These are phyloP conservation scores for Stercorarius parasiticus DNA, from an alignment of 2,113 vertebrate species.

Conservation along the genomic window DNA sequence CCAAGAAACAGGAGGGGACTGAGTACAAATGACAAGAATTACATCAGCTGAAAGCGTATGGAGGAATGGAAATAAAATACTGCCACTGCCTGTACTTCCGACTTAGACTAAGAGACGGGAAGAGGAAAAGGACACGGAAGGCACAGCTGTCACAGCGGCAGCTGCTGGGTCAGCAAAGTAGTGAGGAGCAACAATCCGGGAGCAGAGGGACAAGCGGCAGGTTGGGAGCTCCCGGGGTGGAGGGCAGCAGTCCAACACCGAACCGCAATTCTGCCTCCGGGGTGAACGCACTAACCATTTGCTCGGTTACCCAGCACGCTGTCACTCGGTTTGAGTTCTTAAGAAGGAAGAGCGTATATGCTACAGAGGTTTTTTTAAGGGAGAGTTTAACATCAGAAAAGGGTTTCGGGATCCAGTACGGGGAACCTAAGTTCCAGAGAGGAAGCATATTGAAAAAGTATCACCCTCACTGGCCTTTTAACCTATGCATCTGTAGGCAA, in stretches of 20 bases:
- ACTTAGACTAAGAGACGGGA: background rate
- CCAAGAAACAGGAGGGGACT: background rate
- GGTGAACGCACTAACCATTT: background rate
- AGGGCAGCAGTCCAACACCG: background rate
- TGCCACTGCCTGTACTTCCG: background rate
- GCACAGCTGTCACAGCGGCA: background rate
- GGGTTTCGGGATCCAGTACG: background rate
- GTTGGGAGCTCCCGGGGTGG: background rate
- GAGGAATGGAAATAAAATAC: background rate
- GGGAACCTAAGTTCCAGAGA: background rate
- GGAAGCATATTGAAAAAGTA: background rate
- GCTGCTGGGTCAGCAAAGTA: background rate
- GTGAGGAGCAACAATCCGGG: rapidly evolving
- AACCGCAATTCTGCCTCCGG: background rate
- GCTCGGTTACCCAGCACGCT: background rate
- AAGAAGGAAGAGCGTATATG: background rate
- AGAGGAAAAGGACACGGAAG: background rate
- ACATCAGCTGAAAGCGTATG: rapidly evolving
- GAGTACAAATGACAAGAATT: background rate
- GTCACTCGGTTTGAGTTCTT: rapidly evolving
- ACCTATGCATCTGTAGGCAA: background rate
- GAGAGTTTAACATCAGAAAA: background rate
- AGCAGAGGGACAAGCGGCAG: background rate
- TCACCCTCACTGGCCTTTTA: background rate
- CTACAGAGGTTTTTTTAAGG: background rate